These are phyloP conservation scores for Hippolais icterina DNA, from an alignment of 2,113 vertebrate genomes.

Conservation along the genomic window DNA sequence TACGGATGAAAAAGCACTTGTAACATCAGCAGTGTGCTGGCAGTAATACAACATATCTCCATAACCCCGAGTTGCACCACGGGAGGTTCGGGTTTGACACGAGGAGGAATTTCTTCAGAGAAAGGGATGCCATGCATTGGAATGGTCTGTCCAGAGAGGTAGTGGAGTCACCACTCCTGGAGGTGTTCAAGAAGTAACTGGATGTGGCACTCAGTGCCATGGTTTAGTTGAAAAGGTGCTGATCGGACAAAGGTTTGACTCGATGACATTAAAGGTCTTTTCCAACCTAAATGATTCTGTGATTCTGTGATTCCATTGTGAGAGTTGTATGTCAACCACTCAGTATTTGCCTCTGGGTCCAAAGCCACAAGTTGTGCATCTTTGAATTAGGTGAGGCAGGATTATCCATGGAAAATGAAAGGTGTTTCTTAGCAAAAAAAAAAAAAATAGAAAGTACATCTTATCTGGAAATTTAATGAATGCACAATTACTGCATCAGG, in stretches of 20 bases:
- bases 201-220: not conserved
- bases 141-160: not conserved
- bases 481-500: slow-evolving; percentile 63
- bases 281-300: not conserved
- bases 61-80: not conserved
- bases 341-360: not conserved
- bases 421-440: not conserved
- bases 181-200: not conserved
- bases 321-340: not conserved
- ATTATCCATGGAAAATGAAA: slow-evolving; percentile 49
- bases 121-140: not conserved
- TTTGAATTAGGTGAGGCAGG: not conserved
- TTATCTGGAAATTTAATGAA: slow-evolving; percentile 62
- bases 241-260: not conserved
- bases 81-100: not conserved
- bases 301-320: not conserved
- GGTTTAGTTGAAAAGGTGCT: not conserved
- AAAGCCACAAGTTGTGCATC: not conserved
- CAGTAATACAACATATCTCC: fast-evolving
- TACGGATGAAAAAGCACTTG: not conserved
- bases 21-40: not conserved
- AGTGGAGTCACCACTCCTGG: not conserved
- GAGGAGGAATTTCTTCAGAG: not conserved
- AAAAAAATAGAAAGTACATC: slow-evolving; percentile 44
- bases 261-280: not conserved